These are phyloP conservation scores for Babylonia areolata DNA, from an alignment of 1,140 invertebrate genomes.

Conservation along the genomic window DNA sequence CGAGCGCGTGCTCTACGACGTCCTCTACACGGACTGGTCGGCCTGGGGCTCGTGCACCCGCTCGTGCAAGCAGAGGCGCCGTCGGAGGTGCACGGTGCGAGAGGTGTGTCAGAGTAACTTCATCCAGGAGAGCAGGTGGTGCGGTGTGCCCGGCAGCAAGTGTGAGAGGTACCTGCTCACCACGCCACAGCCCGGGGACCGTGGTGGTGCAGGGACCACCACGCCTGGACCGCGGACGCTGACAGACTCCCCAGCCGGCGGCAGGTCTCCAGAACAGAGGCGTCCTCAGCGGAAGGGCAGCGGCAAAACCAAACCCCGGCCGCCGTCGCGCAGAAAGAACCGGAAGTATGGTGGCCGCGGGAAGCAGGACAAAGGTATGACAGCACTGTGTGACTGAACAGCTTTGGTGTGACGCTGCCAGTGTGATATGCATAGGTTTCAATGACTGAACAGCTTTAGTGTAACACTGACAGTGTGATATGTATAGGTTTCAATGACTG, in stretches of 20 bases:
- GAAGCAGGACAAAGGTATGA: not conserved
- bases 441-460: no score
- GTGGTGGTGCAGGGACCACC: not conserved
- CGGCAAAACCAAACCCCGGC: not conserved
- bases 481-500: no score
- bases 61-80: conserved; percentile 80
- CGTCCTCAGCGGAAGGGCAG: no score
- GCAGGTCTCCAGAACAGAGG: no score
- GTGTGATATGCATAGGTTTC: no score
- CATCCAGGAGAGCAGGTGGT: conserved; percentile 88
- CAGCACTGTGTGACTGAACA: no score
- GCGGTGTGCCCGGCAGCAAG: conserved; percentile 66
- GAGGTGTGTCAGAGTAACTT: conserved; percentile 83
- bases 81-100: conserved; percentile 84
- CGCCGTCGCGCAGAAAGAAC: not conserved
- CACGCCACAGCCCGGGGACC: not conserved
- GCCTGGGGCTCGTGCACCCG: conserved; percentile 81
- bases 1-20: conserved; percentile 70
- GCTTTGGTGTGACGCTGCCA: no score
- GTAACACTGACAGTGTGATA: no score
- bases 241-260: no score
- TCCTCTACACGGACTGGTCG: conserved; percentile 81
- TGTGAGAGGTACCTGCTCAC: conserved; percentile 53
- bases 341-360: not conserved
- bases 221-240: no score